phyloP scores from a whole-genome alignment of 2,797 vertebrate species.

The Brachyalestes nurse region DNA sequence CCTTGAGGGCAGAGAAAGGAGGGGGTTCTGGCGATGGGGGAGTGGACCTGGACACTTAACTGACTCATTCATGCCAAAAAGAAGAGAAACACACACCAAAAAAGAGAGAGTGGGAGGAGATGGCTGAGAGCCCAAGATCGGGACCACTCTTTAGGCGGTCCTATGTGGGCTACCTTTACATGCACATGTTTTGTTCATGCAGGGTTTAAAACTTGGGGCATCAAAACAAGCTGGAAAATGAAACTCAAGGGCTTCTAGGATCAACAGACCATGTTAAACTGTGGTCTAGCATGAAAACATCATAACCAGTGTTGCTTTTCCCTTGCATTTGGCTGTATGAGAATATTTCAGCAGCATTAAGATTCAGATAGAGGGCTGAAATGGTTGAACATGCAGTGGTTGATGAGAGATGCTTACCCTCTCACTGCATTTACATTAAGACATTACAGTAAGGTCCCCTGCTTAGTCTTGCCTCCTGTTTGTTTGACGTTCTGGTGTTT shows the following conservation, averaged over 20 bases:
- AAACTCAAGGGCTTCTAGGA: neutral
- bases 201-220: neutral
- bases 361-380: neutral
- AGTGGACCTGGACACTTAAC: constrained; percentile 42
- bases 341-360: neutral
- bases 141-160: no score
- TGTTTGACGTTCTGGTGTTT: neutral
- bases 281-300: no score
- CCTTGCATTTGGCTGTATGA: no score
- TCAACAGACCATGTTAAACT: neutral
- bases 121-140: constrained; percentile 4
- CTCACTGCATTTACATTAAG: neutral
- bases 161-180: neutral
- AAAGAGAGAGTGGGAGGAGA: constrained; percentile 14
- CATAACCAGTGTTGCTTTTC: no score
- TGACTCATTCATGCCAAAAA: constrained; percentile 44
- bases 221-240: neutral
- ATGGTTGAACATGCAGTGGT: neutral
- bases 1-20: constrained; percentile 46
- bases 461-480: neutral
- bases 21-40: constrained; percentile 47
- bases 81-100: constrained; percentile 26
- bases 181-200: neutral
- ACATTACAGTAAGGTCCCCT: neutral
- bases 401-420: neutral